Base-by-base conservation (phyloP, 2,888 invertebrate species). In the Acholoe squamosa region DNA sequence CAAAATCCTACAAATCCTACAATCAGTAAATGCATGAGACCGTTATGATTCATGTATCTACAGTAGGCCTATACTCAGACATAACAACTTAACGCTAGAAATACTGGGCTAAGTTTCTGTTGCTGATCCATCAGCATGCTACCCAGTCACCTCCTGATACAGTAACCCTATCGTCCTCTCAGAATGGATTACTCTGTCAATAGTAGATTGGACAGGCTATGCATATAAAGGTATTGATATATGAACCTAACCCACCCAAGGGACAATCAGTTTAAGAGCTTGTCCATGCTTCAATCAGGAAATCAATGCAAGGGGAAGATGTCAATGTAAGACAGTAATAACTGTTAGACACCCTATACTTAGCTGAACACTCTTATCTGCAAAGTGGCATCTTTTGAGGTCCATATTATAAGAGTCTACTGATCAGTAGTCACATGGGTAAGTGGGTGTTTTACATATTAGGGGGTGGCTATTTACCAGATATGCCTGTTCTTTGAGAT, bases 241-340 rank as follows among this genome's bases (percentile, higher is more conserved):
- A 80, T 80, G 80, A 33, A 80, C n/a, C 80, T 80, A 22, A 80
- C 10, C 80, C 80, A 80, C 80, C 80, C 43, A 80, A 0, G 19
- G 34, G 5, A 61, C 61, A 34, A 1, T 25, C 80, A 33, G 14
- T 16, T 22, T 12, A 14, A 1, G 34, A 33, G 3, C 14, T 28
- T 28, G 0, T 14, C 1, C 71, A 71, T 28, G 19, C 28, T 25
- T 14, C 31, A 71, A 71, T 28, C 3, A 14, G 71, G 71, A 31
- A 31, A 28, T 71, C 71, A 28, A 71, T 28, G 71, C 12, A n/a
- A 71, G 28, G 71, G 71, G 7, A 61, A 19, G 19, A 61, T 19
- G 61, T n/a, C 61, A 61, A 14, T 71, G 25, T 1, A 10, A 34
- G 80, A 80, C 80, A 80, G 34, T 80, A 80, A 80, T 80, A 80